phyloP scores from a whole-genome alignment of 2,113 vertebrate species.

The Boulengeromyrus knoepffleri region DNA sequence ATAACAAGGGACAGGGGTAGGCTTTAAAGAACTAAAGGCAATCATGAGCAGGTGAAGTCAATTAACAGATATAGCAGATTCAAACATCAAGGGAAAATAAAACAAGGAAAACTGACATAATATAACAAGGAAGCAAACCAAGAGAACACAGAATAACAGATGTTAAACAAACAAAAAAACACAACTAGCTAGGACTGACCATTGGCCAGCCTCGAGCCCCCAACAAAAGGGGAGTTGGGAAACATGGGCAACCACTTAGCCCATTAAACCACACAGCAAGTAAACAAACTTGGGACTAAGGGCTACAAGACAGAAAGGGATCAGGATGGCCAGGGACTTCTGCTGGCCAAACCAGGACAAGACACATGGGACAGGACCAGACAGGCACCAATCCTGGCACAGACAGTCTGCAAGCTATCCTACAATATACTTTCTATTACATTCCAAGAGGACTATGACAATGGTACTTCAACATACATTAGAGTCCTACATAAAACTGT shows the following conservation, averaged over 20 bases:
- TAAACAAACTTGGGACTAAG: background rate
- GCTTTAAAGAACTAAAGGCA: too few relatives aligned
- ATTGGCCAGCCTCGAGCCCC: background rate
- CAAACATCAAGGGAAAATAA: background rate
- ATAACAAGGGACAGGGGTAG: background rate
- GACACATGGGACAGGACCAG: background rate
- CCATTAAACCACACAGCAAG: background rate
- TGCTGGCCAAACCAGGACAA: too few relatives aligned
- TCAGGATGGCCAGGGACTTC: background rate
- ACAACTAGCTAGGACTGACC: background rate
- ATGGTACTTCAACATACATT: background rate
- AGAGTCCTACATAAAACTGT: background rate
- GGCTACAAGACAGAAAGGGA: background rate
- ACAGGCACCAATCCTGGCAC: background rate
- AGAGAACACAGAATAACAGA: background rate
- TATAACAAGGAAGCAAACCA: background rate
- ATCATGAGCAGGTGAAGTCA: background rate
- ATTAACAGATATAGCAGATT: background rate
- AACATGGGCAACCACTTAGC: background rate
- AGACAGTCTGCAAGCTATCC: background rate
- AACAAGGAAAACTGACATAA: background rate
- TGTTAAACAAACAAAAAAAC: background rate
- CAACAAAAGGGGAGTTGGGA: background rate
- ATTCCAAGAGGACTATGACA: background rate
- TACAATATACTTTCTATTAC: background rate